Percentiles rank a stretch among this genome's conserved stretches.
Evolutionary conservation across 1,140 invertebrate species (phyloP).

Genomic region (Lasaia peninsularis): DNA sequence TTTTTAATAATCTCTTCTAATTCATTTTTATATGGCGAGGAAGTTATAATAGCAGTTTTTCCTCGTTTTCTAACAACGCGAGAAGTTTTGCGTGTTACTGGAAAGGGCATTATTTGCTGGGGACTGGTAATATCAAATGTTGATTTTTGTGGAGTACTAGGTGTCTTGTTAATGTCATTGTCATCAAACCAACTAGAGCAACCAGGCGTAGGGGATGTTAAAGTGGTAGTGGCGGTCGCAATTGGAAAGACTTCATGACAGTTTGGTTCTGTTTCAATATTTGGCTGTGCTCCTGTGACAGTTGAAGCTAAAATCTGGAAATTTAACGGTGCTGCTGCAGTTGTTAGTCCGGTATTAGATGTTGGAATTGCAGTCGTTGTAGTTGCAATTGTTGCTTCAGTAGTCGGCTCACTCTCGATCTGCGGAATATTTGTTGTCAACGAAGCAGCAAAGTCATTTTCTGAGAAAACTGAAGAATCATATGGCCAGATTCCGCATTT

Average conservation of each 20-base stretch:
- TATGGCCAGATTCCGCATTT: conserved; percentile 34
- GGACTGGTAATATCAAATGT: no score
- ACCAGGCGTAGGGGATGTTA: not conserved
- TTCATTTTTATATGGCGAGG: conserved; percentile 19
- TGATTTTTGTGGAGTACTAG: no score
- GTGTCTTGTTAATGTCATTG: no score
- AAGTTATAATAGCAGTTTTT: conserved; percentile 16
- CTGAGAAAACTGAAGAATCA: conserved; percentile 31
- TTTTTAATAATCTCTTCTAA: conserved; percentile 16
- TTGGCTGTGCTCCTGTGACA: no score
- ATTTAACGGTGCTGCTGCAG: not conserved
- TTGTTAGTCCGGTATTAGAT: not conserved
- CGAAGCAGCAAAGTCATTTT: conserved; percentile 15
- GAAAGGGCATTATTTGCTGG: conserved; percentile 9
- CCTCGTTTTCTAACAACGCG: conserved; percentile 8
- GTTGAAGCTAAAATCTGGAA: no score
- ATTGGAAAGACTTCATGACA: no score
- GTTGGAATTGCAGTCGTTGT: not conserved
- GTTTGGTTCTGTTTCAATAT: no score
- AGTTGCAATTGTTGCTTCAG: not conserved
- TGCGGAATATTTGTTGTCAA: conserved; percentile 1
- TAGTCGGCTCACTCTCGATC: no score
- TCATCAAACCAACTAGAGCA: no score
- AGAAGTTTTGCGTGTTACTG: conserved; percentile 10
- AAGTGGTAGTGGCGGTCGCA: not conserved